Conservation (phyloP, 2,888 invertebrate genomes). For the Pycnomerus fuliginosus region DNA sequence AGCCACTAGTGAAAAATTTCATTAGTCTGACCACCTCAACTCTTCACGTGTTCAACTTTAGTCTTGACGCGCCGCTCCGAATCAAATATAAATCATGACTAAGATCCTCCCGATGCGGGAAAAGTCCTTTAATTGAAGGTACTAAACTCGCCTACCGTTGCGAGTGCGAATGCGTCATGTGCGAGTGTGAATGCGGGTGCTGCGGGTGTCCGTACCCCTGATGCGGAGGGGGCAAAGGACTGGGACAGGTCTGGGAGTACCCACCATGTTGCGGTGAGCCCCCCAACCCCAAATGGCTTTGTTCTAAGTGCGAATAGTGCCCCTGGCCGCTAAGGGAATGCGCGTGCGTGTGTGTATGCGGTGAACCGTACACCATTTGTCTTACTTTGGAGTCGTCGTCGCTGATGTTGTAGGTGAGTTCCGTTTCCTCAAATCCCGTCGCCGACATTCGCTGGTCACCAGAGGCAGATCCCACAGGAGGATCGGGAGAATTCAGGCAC, state of each 20-base stretch:
- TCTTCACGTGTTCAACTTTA: no score
- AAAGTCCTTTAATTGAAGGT: no score
- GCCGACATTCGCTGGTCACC: conserved; percentile 97
- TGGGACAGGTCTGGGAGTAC: conserved; percentile 68
- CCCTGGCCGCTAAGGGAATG: conserved; percentile 53
- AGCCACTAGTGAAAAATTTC: no score
- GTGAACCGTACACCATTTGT: conserved; percentile 84
- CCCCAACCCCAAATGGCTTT: conserved; percentile 50
- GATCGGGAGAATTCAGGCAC: conserved; percentile 96
- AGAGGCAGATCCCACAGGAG: conserved; percentile 64
- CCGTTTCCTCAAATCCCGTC: conserved; percentile 97
- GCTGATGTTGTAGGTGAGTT: conserved; percentile 94
- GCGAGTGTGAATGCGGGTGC: conserved; percentile 69
- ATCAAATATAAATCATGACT: conserved; percentile 29
- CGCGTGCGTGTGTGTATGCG: conserved; percentile 66
- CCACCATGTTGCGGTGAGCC: conserved; percentile 56
- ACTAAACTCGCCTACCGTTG: conserved; percentile 70
- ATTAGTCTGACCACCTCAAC: no score
- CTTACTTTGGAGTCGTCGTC: conserved; percentile 97
- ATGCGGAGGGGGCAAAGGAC: conserved; percentile 69
- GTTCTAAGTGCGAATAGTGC: conserved; percentile 51
- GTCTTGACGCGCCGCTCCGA: conserved; percentile 20
- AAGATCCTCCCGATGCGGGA: conserved; percentile 16
- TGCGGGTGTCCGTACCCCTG: conserved; percentile 63
- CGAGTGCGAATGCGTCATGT: conserved; percentile 72